A percentile compares a stretch with the other conserved stretches of the same genome.
phyloP scores from a whole-genome alignment of 2,113 vertebrate genomes.

The Perca flavescens region DNA sequence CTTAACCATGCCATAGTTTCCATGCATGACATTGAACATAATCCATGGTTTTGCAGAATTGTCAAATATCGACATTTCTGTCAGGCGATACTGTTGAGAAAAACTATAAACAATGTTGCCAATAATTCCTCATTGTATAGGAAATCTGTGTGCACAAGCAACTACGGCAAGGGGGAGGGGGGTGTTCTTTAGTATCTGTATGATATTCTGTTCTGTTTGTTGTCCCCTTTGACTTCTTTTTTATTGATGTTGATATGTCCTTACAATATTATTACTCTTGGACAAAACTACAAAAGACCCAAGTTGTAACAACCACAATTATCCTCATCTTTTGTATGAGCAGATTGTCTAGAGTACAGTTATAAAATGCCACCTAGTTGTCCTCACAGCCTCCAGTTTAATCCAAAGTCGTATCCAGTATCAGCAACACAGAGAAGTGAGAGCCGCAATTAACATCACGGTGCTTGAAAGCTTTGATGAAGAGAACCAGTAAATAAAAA shows the following conservation, averaged over 20 bases:
- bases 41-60: conserved; percentile 13
- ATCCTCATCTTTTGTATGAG: neutral
- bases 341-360: neutral
- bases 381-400: neutral
- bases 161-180: neutral
- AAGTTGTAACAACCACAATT: neutral
- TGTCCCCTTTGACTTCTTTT: neutral
- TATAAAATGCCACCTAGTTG: neutral
- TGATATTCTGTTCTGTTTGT: neutral
- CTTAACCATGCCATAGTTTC: no score
- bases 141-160: neutral
- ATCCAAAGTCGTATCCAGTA: neutral
- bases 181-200: neutral
- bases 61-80: neutral
- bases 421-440: neutral
- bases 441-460: conserved; percentile 35
- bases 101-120: conserved; percentile 18
- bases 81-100: conserved; percentile 10
- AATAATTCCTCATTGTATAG: neutral
- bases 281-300: neutral
- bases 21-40: neutral
- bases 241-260: neutral
- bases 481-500: conserved; percentile 15
- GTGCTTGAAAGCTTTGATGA: conserved; percentile 38
- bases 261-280: neutral